Base-by-base conservation (phyloP, 1,140 invertebrate species). In the Mizuhopecten yessoensis region DNA sequence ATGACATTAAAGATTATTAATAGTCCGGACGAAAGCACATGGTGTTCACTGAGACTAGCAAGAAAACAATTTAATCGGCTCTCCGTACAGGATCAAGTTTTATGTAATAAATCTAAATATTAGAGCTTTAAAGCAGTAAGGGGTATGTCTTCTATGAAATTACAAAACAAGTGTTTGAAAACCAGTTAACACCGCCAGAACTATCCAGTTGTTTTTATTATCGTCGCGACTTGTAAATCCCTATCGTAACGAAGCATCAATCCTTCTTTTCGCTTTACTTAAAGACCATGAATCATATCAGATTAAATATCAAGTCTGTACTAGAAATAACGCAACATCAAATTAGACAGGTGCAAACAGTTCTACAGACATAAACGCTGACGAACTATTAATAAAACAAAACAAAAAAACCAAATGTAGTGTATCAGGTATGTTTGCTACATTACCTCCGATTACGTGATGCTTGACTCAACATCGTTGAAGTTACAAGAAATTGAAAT, bases 141-240 rank as follows among this genome's bases (percentile, higher is more conserved):
- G n/a, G n/a, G n/a, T n/a, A 75, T 75, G 57, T 29, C 23, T n/a
- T 75, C 17, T 75, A n/a, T 75, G 57, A 75, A 75, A 75, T 75
- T 75, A 75, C 57, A n/a, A 75, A 75, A 29, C n/a, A 75, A 75
- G 57, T 29, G 5, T 75, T 75, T 29, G 5, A 75, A 75, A 29
- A 75, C 57, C 9, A n/a, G 23, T 75, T 75, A 75, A 75, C 57
- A n/a, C 57, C 5, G 11, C 5, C 17, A 17, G 5, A 75, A 29
- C 23, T n/a, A 75, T 29, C 57, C n/a, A 75, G 57, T 3, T 29
- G 17, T 75, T 75, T n/a, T 75, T 29, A 75, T 75, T n/a, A 5
- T 17, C 57, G 17, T 29, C 9, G 23, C 57, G n/a, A 75, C 23
- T 29, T 5, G 23, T 17, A 75, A 17, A 29, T 17, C 10, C 45